Evolutionary conservation across 2,888 invertebrate genomes (phyloP), one percentile per base, ranked within the genome.

Genomic region (Geophilus truncorum): DNA sequence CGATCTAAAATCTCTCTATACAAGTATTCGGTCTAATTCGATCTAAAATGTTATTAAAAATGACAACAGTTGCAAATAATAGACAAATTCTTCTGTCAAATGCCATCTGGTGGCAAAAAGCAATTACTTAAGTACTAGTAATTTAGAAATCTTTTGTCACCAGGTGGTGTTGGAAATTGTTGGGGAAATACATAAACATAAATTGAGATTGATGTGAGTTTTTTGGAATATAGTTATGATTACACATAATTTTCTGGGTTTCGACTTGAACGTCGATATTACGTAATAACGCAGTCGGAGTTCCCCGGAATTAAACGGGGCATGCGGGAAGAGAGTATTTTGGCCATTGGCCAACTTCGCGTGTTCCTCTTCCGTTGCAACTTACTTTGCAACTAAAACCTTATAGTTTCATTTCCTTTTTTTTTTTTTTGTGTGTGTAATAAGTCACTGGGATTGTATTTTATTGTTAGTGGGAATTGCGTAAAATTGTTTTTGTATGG

Each of bases 311-410:
- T 15, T 70, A 70, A 25, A 25, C 70, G 70, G 9, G 70, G 36
- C 4, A 40, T n/a, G n/a, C n/a, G n/a, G n/a, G n/a, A n/a, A 23
- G 70, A 70, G 23, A 6, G 70, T 6, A 6, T 4, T 25, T 70
- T n/a, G 70, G 70, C 70, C 28, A 12, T 10, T 23, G 12, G 70
- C 70, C 70, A 70, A 25, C 23, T 25, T 23, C 70, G 12, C 4
- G 23, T 70, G 70, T 70, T 70, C 70, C 70, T 25, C 36, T 40
- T 40, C 36, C 36, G 36, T 40, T 40, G 36, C 23, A 70, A 70
- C 23, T 25, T 70, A 70, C 70, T 70, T 70, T 70, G 70, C 70
- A 70, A 70, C 70, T 70, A 1, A 70, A 70, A n/a, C n/a, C 70
- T 18, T 25, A 7, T 23, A 23, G 23, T 70, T 25, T 70, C 70